phyloP scores from a whole-genome alignment of 1,140 invertebrate genomes.

The Cyclargus thomasi region DNA sequence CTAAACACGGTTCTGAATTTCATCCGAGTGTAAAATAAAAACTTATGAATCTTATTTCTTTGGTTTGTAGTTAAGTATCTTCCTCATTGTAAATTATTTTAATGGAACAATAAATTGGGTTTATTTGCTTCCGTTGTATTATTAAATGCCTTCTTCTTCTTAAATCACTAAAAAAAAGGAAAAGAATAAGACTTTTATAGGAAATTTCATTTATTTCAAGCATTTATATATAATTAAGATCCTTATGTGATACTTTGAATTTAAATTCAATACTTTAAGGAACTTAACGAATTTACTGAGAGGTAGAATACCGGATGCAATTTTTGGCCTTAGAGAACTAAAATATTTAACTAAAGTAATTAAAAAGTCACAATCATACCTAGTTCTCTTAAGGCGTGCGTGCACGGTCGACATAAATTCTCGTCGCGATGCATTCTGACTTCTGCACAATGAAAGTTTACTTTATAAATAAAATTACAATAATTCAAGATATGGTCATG shows the following conservation, averaged over 20 bases:
- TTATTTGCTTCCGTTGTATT: neutral
- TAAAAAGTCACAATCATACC: neutral
- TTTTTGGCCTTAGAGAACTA: neutral
- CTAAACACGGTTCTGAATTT: neutral
- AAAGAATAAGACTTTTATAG: neutral
- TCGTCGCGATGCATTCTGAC: too few species aligned
- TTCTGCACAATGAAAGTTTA: too few species aligned
- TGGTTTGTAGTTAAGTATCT: too few species aligned
- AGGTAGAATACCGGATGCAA: conserved; percentile 4
- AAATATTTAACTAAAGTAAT: neutral
- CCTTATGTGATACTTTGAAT: neutral
- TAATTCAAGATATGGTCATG: too few species aligned
- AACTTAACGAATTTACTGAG: conserved; percentile 6
- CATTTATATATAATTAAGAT: conserved; percentile 6
- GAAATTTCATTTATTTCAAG: conserved; percentile 15
- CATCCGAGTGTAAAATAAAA: neutral
- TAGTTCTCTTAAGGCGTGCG: neutral
- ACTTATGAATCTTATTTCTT: too few species aligned
- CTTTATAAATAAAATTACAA: too few species aligned
- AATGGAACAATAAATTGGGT: neutral
- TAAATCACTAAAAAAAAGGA: neutral
- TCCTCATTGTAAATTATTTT: neutral
- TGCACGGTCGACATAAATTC: too few species aligned
- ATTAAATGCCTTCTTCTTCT: neutral
- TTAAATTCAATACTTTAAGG: conserved; percentile 9